Percentiles rank a stretch among this genome's conserved stretches.
Conservation (phyloP, 2,113 vertebrate genomes). For the Todiramphus chloris region DNA sequence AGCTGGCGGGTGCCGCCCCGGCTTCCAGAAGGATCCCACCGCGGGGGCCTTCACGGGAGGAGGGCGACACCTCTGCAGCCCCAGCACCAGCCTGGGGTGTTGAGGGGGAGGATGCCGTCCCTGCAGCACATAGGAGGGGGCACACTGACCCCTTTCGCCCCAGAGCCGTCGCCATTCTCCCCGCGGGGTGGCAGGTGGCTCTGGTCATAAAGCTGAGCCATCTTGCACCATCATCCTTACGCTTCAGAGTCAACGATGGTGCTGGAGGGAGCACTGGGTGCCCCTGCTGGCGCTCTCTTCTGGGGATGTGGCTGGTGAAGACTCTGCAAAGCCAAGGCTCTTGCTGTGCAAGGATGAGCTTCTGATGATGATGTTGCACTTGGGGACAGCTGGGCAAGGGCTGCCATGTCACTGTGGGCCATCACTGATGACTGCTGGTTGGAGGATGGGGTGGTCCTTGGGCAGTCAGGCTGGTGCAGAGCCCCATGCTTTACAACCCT, state of each 20-base stretch:
- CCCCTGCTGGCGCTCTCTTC: background rate
- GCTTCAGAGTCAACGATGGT: background rate
- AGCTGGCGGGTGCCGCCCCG: background rate
- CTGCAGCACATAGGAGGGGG: background rate
- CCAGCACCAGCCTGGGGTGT: background rate
- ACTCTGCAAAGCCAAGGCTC: background rate
- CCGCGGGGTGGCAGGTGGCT: background rate
- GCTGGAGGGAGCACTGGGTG: background rate
- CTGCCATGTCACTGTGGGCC: background rate
- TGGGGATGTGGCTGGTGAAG: fast-evolving
- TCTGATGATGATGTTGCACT: background rate
- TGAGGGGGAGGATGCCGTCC: background rate
- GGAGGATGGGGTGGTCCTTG: background rate
- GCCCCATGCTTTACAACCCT: background rate
- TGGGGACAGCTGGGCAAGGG: background rate
- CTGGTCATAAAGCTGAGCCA: background rate
- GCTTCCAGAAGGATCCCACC: constrained; percentile 38
- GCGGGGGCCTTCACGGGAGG: background rate
- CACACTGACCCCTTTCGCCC: background rate
- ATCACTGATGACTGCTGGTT: background rate
- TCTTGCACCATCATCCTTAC: background rate
- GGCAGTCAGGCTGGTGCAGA: background rate
- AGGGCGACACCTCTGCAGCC: background rate
- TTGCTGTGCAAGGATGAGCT: background rate
- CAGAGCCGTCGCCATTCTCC: fast-evolving